Percentiles rank a stretch among this genome's conserved stretches.
Conservation (phyloP, 92 coral and sea anemone genomes). For the Palythoa grandis region DNA sequence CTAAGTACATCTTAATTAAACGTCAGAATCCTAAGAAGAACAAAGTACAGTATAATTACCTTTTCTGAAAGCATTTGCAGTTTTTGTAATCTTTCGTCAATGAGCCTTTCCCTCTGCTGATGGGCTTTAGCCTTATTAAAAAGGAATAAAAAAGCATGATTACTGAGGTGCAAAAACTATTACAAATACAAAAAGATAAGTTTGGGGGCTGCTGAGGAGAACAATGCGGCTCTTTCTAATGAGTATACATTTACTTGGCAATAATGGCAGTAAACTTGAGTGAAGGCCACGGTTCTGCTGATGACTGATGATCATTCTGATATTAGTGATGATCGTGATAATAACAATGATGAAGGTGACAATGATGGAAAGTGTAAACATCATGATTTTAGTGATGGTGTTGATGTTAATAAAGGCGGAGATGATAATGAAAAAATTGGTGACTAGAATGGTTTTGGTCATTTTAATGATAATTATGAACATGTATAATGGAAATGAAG, state of each 20-base stretch:
- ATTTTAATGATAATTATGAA: too few species aligned
- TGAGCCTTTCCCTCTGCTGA: conserved; percentile 85
- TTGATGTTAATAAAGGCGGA: too few species aligned
- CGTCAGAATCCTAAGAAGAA: not conserved
- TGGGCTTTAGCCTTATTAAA: conserved; percentile 82
- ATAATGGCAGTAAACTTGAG: not conserved
- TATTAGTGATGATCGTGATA: too few species aligned
- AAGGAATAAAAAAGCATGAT: not conserved
- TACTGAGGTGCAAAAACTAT: not conserved
- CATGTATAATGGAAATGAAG: not conserved
- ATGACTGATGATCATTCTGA: too few species aligned
- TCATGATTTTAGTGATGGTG: too few species aligned
- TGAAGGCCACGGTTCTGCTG: too few species aligned
- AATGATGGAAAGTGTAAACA: not conserved
- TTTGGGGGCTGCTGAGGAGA: not conserved
- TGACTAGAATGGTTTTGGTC: too few species aligned
- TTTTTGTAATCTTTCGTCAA: conserved; percentile 90
- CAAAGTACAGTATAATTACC: conserved; percentile 47
- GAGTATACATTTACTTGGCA: not conserved
- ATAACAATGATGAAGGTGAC: too few species aligned
- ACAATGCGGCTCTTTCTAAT: not conserved
- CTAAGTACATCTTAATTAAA: too few species aligned
- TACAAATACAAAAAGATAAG: not conserved
- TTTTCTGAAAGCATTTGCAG: conserved; percentile 94
- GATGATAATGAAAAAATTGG: too few species aligned